These are phyloP conservation scores for Oreochromis tanganicae DNA, from an alignment of 2,113 vertebrate species.

Conservation along the genomic window DNA sequence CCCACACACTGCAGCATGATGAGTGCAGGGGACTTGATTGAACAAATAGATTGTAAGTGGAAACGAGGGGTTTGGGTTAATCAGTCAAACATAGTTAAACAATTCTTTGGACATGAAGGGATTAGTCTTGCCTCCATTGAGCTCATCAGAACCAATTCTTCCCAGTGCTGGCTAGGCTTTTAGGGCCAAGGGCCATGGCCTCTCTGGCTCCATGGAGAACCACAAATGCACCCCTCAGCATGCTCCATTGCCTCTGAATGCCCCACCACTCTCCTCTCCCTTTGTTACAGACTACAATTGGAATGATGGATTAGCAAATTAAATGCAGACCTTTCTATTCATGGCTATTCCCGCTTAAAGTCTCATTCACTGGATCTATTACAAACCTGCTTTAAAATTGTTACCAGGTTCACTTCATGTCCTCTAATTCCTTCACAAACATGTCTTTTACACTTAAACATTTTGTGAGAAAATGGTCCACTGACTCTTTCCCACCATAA, in stretches of 20 bases:
- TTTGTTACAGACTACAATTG: conserved; percentile 61
- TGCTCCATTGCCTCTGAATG: conserved; percentile 59
- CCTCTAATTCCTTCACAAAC: conserved; percentile 5
- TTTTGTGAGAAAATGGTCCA: not conserved
- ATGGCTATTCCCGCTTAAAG: conserved; percentile 33
- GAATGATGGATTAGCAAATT: conserved; percentile 69
- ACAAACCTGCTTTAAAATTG: conserved; percentile 8
- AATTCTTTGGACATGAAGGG: conserved; percentile 67
- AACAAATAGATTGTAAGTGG: conserved; percentile 65
- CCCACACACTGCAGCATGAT: conserved; percentile 28
- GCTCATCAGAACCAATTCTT: conserved; percentile 59
- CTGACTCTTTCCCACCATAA: not conserved
- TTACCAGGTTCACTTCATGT: conserved; percentile 16
- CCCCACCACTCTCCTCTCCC: conserved; percentile 49
- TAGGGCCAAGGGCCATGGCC: conserved; percentile 60
- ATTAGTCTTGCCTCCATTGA: conserved; percentile 67
- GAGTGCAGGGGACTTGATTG: conserved; percentile 53
- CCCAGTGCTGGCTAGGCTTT: conserved; percentile 33
- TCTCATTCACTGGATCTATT: conserved; percentile 45
- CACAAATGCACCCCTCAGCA: conserved; percentile 57
- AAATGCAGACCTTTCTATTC: conserved; percentile 64
- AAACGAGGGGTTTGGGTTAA: conserved; percentile 65
- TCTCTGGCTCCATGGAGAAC: conserved; percentile 49
- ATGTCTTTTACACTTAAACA: not conserved
- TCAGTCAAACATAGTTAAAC: conserved; percentile 67